Evolutionary conservation across 2,797 vertebrate genomes (phyloP), one percentile per base, ranked within the genome.

Genomic region (Enteromius anoplus): DNA sequence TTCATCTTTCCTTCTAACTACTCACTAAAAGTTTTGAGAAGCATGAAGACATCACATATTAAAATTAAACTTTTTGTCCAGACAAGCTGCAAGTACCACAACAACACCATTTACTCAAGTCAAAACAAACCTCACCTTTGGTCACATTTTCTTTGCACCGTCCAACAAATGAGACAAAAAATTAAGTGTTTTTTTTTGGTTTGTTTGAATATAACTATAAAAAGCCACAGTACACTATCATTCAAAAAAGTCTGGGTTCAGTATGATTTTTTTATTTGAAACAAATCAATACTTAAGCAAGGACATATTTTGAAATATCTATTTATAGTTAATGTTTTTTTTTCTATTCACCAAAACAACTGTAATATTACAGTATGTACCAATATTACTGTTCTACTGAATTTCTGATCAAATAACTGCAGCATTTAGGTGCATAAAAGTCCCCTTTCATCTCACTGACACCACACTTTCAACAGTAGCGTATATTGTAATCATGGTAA

Each of bases 61-160:
- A 81, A 72, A 64, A 42, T 4, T 47, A 51, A 53, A 11, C 1
- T 19, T 15, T 42, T 29, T 58, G 51, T 58, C n/a, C 49, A 47
- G 10, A 58, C 21, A 55, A 26, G 14, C 26, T 29, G 10, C 34
- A 69, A 2, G 14, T 58, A 26, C 14, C 15, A 40, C 10, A 78
- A 26, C 23, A 32, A 26, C 8, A 19, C 40, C 32, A 55, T 26
- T 79, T 2, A 53, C 42, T 68, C 14, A 26, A 5, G 14, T 42
- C 9, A 69, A n/a, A 58, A 21, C 51, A 55, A 55, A 40, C 51
- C 34, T 80, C 66, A 80, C 65, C 51, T 70, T 76, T 62, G 55
- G 34, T 29, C 37, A 14, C 68, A n/a, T 45, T 45, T 70, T 2
- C 55, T 58, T 47, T 71, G 23, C 21, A 69, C 66, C 0, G 5